Evolutionary conservation across 2,888 invertebrate genomes (phyloP), one percentile per base, ranked within the genome.

Genomic region (Podabrus alpinus): DNA sequence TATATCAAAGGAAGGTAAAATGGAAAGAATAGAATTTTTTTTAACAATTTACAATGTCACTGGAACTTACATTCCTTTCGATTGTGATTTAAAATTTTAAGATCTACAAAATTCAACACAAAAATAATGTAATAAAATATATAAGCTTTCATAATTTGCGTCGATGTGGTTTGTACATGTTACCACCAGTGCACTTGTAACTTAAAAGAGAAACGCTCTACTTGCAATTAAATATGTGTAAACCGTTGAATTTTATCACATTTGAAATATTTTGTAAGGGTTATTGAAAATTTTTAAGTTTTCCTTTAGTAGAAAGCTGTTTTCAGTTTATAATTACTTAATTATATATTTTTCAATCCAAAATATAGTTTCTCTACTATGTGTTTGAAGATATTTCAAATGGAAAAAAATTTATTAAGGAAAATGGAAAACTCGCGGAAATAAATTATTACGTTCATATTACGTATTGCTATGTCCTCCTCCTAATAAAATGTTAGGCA

Each of bases 161-260:
- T 45, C n/a, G 7, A n/a, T 45, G 45, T n/a, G 45, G 45, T 45
- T 45, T n/a, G n/a, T n/a, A 45, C n/a, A 45, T 45, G 45, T 9
- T 45, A n/a, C 70, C 59, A 74, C 70, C 64, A 74, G 68, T 71
- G 29, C 71, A 60, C 74, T 74, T 74, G 71, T 59, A 74, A 67
- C 74, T 60, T 73, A 66, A 73, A 67, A 61, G 67, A 15, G 67
- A 69, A 69, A 66, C 62, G 69, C 74, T 70, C 61, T 69, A 61
- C 67, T 67, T 74, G 74, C 74, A 74, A 69, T 70, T 66, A 70
- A n/a, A 45, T 45, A 74, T 70, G 59, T 70, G 64, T 70, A 74
- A 74, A 25, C 70, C 70, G 61, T 29, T 29, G 67, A 15, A 64
- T 70, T 74, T 74, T 70, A 70, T 17, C 59, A 69, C 69, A 24